These are phyloP conservation scores for Pycnonotus jocosus DNA, from an alignment of 2,113 vertebrate genomes.

Conservation along the genomic window DNA sequence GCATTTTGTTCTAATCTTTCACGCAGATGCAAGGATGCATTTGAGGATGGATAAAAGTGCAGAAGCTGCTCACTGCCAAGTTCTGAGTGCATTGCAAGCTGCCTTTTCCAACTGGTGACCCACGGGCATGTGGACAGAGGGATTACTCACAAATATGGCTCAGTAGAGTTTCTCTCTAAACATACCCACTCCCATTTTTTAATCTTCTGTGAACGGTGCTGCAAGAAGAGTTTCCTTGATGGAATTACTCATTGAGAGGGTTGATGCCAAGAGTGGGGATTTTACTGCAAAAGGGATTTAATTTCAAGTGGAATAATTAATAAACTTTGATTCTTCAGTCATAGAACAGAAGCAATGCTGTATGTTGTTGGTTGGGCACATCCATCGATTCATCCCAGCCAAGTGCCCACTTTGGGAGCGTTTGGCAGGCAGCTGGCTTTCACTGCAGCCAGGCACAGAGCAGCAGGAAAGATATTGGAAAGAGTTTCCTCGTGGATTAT, in stretches of 20 bases:
- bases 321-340: background rate
- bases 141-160: background rate
- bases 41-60: background rate
- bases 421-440: background rate
- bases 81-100: background rate
- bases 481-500: background rate
- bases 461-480: background rate
- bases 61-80: background rate
- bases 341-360: background rate
- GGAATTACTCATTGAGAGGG: background rate
- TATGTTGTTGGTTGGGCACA: background rate
- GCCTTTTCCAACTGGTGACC: background rate
- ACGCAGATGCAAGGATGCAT: background rate
- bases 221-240: background rate
- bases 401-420: background rate
- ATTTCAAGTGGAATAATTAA: background rate
- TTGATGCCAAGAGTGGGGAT: background rate
- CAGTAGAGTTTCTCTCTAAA: background rate
- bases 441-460: background rate
- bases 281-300: background rate
- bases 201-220: background rate
- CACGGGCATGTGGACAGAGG: background rate
- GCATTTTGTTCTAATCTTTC: background rate
- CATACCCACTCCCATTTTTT: background rate
- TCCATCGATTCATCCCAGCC: background rate